Evolutionary conservation across 35 echinoderm and acorn worm genomes (phyloP).

Genomic region (Anneissia japonica): DNA sequence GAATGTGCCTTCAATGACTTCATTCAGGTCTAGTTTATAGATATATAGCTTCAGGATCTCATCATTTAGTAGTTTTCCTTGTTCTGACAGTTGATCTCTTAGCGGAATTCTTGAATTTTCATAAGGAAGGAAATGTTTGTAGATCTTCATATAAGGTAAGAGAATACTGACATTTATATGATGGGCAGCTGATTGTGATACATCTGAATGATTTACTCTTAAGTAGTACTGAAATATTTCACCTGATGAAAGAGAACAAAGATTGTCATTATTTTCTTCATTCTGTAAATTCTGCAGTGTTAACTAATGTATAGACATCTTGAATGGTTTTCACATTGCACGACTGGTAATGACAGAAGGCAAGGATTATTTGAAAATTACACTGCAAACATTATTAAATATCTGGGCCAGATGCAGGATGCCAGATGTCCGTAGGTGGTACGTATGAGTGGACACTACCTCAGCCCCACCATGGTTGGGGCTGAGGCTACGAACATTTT

Average conservation of each 20-base stretch:
- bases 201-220: slow-evolving; percentile 22
- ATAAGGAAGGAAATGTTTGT: slow-evolving; percentile 46
- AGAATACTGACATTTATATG: slow-evolving; percentile 34
- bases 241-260: slow-evolving; percentile 12
- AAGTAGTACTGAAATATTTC: slow-evolving; percentile 66
- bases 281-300: no score
- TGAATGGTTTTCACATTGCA: no score
- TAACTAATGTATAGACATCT: no score
- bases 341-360: no score
- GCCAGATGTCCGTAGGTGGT: no score
- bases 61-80: slow-evolving; percentile 19
- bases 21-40: slow-evolving; percentile 45
- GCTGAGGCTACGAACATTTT: no score
- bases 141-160: slow-evolving; percentile 61
- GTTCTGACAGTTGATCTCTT: slow-evolving; percentile 16
- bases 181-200: slow-evolving; percentile 58
- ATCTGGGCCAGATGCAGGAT: no score
- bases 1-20: slow-evolving; percentile 58
- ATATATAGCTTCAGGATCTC: slow-evolving; percentile 46
- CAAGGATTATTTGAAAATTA: no score
- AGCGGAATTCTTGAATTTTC: slow-evolving; percentile 38
- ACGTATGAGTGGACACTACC: no score
- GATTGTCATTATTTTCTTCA: no score
- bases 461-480: no score
- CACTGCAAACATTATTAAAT: no score